Percentiles rank a stretch among this genome's conserved stretches.
These are phyloP conservation scores for Phocoena sinus DNA, from an alignment of 2,113 vertebrate genomes.

Conservation along the genomic window DNA sequence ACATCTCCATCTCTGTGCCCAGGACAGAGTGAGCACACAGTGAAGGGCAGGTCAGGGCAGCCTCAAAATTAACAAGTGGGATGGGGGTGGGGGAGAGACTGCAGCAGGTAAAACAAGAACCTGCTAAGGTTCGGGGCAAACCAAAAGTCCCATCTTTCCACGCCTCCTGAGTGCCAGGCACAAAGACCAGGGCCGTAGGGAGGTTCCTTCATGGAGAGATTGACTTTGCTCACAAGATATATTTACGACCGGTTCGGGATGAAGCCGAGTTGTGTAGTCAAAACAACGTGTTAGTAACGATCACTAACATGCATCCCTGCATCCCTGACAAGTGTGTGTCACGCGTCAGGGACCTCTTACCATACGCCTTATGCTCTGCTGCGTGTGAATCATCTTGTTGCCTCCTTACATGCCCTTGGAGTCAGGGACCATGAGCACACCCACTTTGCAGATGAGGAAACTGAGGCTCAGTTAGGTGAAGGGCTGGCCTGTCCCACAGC, in stretches of 20 bases:
- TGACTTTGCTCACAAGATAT: background rate
- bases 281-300: fast-evolving
- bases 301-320: background rate
- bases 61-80: background rate
- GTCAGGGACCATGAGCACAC: background rate
- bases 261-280: background rate
- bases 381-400: fast-evolving
- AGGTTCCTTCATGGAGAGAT: background rate
- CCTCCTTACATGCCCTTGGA: background rate
- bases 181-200: background rate
- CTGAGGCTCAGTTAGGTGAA: background rate
- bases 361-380: fast-evolving
- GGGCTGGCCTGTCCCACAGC: background rate
- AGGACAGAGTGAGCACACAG: background rate
- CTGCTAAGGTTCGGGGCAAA: background rate
- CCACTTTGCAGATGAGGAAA: background rate
- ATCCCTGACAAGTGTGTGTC: background rate
- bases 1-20: background rate
- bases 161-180: background rate
- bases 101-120: fast-evolving
- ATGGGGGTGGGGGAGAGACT: too few species aligned
- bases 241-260: background rate
- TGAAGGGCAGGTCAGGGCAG: background rate
- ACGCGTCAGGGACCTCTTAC: fast-evolving
- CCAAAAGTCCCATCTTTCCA: background rate